A percentile compares a stretch with the other conserved stretches of the same genome.
phyloP scores from a whole-genome alignment of 2,888 invertebrate genomes.

The Celastrina argiolus region DNA sequence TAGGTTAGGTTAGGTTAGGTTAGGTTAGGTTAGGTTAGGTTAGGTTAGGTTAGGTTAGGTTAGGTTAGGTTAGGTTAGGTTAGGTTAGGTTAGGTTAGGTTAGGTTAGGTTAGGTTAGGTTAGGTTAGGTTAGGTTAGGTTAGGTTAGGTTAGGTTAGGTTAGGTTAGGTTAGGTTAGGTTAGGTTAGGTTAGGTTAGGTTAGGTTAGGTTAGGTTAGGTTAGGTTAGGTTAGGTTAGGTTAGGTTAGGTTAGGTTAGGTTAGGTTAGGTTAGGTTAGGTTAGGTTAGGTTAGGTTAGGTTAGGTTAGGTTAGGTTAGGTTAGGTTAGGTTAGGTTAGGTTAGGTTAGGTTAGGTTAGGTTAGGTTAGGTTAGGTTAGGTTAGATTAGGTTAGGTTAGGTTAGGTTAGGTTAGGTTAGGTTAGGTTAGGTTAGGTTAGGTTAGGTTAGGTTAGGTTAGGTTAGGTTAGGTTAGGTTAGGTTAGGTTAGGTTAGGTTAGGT shows the following conservation, averaged over 20 bases:
- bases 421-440: constrained; percentile 28
- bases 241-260: constrained; percentile 29
- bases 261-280: constrained; percentile 23
- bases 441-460: constrained; percentile 29
- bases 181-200: constrained; percentile 30
- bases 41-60: constrained; percentile 27
- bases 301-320: constrained; percentile 29
- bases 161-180: constrained; percentile 30
- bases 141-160: constrained; percentile 30
- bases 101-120: constrained; percentile 28
- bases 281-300: constrained; percentile 29
- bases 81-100: constrained; percentile 29
- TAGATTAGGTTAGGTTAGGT: constrained; percentile 29
- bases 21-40: constrained; percentile 27
- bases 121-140: constrained; percentile 29
- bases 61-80: constrained; percentile 28
- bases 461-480: constrained; percentile 29
- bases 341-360: constrained; percentile 29
- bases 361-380: constrained; percentile 29
- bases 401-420: constrained; percentile 30
- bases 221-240: constrained; percentile 30
- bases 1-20: constrained; percentile 27
- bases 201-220: constrained; percentile 30
- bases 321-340: constrained; percentile 29
- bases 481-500: constrained; percentile 29